Conservation (phyloP, 2,113 vertebrate species). For the Cinclus cinclus region DNA sequence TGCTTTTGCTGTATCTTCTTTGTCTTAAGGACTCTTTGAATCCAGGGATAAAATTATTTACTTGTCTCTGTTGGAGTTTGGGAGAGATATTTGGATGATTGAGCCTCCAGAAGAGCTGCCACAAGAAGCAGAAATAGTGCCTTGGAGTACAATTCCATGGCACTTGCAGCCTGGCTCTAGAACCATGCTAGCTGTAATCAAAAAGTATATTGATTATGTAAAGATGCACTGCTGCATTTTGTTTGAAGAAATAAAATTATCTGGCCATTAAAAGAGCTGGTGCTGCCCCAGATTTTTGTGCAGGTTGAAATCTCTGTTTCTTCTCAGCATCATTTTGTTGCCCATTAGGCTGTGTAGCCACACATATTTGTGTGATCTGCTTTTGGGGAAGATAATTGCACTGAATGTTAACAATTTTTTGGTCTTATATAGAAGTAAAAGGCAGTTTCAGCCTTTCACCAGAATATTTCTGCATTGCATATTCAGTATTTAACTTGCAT, state of each 20-base stretch:
- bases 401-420: fast-evolving
- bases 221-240: not conserved
- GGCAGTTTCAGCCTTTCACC: not conserved
- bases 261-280: not conserved
- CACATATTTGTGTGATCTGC: not conserved
- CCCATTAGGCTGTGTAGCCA: not conserved
- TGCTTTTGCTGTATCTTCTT: not conserved
- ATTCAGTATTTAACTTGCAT: not conserved
- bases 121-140: not conserved
- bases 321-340: not conserved
- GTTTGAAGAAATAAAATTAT: not conserved
- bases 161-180: not conserved
- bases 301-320: not conserved
- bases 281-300: not conserved
- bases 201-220: conserved; percentile 16
- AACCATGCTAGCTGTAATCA: not conserved
- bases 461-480: not conserved
- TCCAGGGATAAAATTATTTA: not conserved
- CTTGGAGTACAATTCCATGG: not conserved
- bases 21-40: too few species aligned
- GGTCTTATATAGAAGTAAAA: not conserved
- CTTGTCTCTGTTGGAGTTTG: not conserved
- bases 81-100: not conserved
- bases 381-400: not conserved
- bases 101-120: not conserved